Evolutionary conservation across 1,140 invertebrate species (phyloP).

Genomic region (Diprion similis): DNA sequence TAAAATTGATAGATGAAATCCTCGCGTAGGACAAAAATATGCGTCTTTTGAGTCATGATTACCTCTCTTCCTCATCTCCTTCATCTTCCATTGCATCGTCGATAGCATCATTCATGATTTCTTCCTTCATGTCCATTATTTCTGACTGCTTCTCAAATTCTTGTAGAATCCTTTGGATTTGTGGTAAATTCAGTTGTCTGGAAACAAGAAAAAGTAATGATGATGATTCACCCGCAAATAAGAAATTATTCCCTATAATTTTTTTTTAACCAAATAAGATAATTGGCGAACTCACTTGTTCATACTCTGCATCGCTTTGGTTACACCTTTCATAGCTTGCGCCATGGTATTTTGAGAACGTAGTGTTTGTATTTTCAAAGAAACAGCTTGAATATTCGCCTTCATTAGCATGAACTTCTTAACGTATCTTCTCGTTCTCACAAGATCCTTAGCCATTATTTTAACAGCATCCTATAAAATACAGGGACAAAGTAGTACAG

Average conservation of each 20-base stretch:
- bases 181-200: conserved; percentile 94
- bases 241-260: conserved; percentile 5
- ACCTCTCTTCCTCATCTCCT: conserved; percentile 98
- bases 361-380: conserved; percentile 97
- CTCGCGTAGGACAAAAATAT: conserved; percentile 5
- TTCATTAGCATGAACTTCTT: conserved; percentile 99
- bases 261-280: not conserved
- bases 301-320: conserved; percentile 98
- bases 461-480: conserved; percentile 93
- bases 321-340: conserved; percentile 99
- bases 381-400: conserved; percentile 99
- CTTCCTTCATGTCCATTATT: conserved; percentile 99
- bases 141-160: conserved; percentile 99
- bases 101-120: conserved; percentile 99
- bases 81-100: conserved; percentile 99
- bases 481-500: conserved; percentile 10
- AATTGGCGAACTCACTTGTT: conserved; percentile 72
- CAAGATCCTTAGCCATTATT: conserved; percentile 99
- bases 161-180: conserved; percentile 98
- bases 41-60: conserved; percentile 31
- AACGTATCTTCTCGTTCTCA: conserved; percentile 92
- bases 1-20: not conserved
- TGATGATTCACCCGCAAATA: not conserved
- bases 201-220: conserved; percentile 29
- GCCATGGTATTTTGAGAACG: conserved; percentile 99